These are phyloP conservation scores for Drusus annulatus DNA, from an alignment of 1,140 invertebrate genomes.

Conservation along the genomic window DNA sequence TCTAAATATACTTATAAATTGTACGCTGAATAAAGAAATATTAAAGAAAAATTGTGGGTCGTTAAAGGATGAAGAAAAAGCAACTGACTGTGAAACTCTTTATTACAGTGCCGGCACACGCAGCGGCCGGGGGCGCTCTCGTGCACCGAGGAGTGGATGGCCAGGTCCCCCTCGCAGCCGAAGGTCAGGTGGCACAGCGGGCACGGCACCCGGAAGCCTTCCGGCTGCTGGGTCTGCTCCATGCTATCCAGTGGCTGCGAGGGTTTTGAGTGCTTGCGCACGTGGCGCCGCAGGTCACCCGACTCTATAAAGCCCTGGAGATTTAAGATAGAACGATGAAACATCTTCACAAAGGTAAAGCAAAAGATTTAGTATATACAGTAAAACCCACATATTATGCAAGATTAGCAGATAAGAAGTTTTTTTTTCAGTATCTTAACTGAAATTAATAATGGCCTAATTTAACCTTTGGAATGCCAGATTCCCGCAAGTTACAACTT, in stretches of 20 bases:
- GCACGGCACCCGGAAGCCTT: constrained; percentile 44
- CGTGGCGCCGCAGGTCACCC: constrained; percentile 51
- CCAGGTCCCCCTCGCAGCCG: constrained; percentile 51
- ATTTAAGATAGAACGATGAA: no score
- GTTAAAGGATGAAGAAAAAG: not conserved
- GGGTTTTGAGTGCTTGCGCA: constrained; percentile 47
- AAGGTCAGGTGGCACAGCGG: constrained; percentile 55
- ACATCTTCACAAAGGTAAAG: no score
- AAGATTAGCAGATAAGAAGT: no score
- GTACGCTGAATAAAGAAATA: no score
- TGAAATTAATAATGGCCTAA: no score
- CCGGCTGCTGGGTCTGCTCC: not conserved
- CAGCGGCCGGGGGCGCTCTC: constrained; percentile 38
- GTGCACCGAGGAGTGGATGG: constrained; percentile 58
- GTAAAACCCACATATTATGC: no score
- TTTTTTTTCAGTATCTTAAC: no score
- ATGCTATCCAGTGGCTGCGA: not conserved
- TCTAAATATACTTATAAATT: no score
- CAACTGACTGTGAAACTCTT: constrained; percentile 56
- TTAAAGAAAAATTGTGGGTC: no score
- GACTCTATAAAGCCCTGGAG: constrained; percentile 56
- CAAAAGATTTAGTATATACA: no score
- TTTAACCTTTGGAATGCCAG: no score
- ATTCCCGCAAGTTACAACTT: no score
- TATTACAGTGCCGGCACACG: constrained; percentile 55